A percentile compares a stretch with the other conserved stretches of the same genome.
Conservation (phyloP, 2,888 invertebrate species). For the Chrysotoxum bicinctum region DNA sequence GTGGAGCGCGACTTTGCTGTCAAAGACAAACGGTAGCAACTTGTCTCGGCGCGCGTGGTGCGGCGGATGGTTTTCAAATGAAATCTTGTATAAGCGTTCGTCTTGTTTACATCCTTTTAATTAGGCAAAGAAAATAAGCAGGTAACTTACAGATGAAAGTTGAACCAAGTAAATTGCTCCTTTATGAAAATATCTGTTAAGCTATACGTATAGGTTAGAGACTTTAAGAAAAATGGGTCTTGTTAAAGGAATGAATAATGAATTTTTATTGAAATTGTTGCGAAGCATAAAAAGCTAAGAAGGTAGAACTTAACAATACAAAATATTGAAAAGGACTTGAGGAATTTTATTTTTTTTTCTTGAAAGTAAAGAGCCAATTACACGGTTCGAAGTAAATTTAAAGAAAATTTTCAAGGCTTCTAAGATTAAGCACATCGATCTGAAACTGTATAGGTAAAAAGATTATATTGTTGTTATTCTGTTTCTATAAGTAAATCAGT, state of each 20-base stretch:
- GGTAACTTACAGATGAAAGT: slow-evolving; percentile 16
- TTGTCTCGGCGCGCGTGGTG: neutral
- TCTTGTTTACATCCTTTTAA: slow-evolving; percentile 56
- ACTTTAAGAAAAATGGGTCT: neutral
- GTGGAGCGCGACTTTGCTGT: neutral
- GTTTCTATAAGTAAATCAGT: too few species aligned
- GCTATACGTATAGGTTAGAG: neutral
- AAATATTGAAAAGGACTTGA: too few species aligned
- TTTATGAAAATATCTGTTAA: neutral
- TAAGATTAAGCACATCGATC: too few species aligned
- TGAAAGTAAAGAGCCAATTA: too few species aligned
- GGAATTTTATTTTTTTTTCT: too few species aligned
- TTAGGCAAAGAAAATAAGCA: slow-evolving; percentile 44
- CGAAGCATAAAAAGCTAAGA: neutral
- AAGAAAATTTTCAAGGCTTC: too few species aligned
- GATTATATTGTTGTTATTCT: too few species aligned
- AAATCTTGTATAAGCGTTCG: slow-evolving; percentile 27
- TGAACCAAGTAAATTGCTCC: slow-evolving; percentile 1
- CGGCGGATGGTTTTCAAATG: slow-evolving; percentile 13
- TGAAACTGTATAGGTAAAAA: too few species aligned
- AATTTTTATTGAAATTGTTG: neutral
- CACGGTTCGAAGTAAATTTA: too few species aligned
- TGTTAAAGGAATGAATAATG: neutral
- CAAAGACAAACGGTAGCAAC: slow-evolving; percentile 1
- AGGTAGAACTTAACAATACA: neutral